Conservation (phyloP, 2,888 invertebrate species). For the Polyploca ridens region DNA sequence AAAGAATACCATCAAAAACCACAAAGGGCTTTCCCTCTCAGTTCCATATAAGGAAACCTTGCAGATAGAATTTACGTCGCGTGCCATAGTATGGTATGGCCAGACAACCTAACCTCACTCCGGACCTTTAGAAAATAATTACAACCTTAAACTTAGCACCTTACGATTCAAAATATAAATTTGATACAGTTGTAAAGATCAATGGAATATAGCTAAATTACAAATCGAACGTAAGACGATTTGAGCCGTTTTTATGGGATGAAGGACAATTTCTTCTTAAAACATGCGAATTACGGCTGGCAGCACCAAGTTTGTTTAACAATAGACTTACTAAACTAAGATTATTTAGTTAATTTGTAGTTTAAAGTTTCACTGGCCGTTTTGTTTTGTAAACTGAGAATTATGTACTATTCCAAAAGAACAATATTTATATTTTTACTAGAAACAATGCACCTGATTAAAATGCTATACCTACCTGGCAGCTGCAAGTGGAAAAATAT, state of each 20-base stretch:
- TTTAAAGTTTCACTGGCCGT: too few species aligned
- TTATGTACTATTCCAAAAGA: too few species aligned
- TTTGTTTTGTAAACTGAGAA: too few species aligned
- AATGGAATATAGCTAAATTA: constrained; percentile 11
- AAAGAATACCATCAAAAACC: constrained; percentile 7
- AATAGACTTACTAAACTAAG: background rate
- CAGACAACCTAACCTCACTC: constrained; percentile 20
- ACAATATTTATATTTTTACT: too few species aligned
- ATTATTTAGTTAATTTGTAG: background rate
- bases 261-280: constrained; percentile 32
- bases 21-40: constrained; percentile 60
- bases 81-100: constrained; percentile 61
- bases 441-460: too few species aligned
- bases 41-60: constrained; percentile 49
- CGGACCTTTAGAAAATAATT: background rate
- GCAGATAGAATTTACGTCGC: constrained; percentile 63
- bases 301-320: background rate
- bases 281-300: constrained; percentile 21
- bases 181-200: constrained; percentile 12
- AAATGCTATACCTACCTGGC: too few species aligned
- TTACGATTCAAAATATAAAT: background rate
- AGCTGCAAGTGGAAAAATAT: too few species aligned
- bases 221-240: constrained; percentile 25
- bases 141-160: background rate
- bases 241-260: constrained; percentile 34